phyloP scores from a whole-genome alignment of 1,140 invertebrate genomes.

The Rhyzopertha dominica region DNA sequence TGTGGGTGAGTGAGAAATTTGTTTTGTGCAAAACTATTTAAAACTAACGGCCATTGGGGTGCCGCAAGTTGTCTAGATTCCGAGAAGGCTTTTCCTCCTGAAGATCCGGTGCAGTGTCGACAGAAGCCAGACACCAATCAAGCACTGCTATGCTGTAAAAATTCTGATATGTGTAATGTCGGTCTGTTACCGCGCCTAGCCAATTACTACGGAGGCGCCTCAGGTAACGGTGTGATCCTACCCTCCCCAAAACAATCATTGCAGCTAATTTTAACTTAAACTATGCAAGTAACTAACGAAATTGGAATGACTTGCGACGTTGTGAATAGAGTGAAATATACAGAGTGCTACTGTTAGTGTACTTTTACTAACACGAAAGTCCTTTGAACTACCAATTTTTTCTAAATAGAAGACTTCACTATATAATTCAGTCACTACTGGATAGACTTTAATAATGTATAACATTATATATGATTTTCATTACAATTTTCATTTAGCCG shows the following conservation, averaged over 20 bases:
- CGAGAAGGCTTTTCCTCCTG: slow-evolving; percentile 66
- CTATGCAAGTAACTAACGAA: slow-evolving; percentile 16
- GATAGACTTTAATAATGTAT: too few species aligned
- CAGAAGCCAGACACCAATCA: slow-evolving; percentile 44
- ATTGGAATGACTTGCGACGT: slow-evolving; percentile 4
- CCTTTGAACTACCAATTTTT: too few species aligned
- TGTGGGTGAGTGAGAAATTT: background rate
- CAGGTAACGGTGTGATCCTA: slow-evolving; percentile 37
- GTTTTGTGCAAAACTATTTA: background rate
- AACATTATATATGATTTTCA: too few species aligned
- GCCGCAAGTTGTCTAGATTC: slow-evolving; percentile 61
- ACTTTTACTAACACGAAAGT: too few species aligned
- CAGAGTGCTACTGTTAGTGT: too few species aligned
- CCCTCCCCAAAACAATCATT: slow-evolving; percentile 7
- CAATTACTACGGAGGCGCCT: slow-evolving; percentile 10
- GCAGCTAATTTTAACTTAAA: slow-evolving; percentile 12
- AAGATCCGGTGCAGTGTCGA: slow-evolving; percentile 60
- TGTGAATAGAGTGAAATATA: background rate
- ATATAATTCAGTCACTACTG: too few species aligned
- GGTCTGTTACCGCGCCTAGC: slow-evolving; percentile 44
- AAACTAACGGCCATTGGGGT: slow-evolving; percentile 16
- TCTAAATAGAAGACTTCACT: too few species aligned
- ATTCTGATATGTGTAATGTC: slow-evolving; percentile 63
- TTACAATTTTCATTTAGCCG: too few species aligned
- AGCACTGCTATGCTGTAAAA: slow-evolving; percentile 52